These are phyloP conservation scores for Pedetes capensis DNA, from an alignment of 2,113 vertebrate species.

Conservation along the genomic window DNA sequence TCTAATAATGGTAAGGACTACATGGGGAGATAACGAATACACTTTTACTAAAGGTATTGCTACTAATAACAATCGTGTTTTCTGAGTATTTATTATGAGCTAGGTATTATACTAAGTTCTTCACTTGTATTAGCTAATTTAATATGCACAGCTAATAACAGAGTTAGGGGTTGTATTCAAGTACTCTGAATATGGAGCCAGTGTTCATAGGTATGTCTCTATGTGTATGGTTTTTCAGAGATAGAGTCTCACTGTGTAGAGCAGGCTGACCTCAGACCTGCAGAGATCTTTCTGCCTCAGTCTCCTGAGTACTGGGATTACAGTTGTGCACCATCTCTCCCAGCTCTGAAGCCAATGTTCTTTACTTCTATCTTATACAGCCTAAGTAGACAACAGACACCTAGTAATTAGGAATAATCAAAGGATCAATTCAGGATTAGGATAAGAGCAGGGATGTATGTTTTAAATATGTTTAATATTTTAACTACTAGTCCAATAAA, in stretches of 20 bases:
- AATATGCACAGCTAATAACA: not conserved
- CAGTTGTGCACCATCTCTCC: too few relatives aligned
- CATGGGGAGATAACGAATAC: not conserved
- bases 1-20: not conserved
- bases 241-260: too few relatives aligned
- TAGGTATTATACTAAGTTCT: not conserved
- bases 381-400: not conserved
- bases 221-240: too few relatives aligned
- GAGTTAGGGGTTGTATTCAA: not conserved
- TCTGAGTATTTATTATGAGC: not conserved
- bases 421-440: not conserved
- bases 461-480: not conserved
- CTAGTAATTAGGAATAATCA: not conserved
- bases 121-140: not conserved
- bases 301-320: too few relatives aligned
- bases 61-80: not conserved
- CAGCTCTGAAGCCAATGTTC: not conserved
- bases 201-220: too few relatives aligned
- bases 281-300: too few relatives aligned
- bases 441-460: not conserved
- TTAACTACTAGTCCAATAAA: slow-evolving; percentile 17
- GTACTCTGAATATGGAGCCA: not conserved
- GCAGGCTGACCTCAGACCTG: too few relatives aligned
- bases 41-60: not conserved
- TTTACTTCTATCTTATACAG: not conserved